These are phyloP conservation scores for Sesamia nonagrioides DNA, from an alignment of 1,140 invertebrate genomes.

Conservation along the genomic window DNA sequence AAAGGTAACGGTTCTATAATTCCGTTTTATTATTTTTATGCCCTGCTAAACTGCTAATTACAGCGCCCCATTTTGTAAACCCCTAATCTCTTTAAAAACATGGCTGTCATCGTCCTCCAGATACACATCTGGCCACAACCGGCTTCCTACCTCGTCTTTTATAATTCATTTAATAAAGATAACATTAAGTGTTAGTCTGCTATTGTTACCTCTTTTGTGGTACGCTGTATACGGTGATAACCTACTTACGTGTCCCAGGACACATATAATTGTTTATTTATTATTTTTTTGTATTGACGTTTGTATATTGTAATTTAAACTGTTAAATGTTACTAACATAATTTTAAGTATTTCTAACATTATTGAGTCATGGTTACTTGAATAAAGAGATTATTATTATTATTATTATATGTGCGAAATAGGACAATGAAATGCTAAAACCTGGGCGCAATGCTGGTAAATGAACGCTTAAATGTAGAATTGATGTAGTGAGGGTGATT, in stretches of 20 bases:
- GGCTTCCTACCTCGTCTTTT: neutral
- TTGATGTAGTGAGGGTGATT: neutral
- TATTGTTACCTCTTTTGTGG: conserved; percentile 30
- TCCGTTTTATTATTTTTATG: no score
- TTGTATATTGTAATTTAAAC: no score
- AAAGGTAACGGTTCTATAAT: no score
- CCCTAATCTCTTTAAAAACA: no score
- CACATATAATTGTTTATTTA: no score
- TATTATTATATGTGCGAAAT: conserved; percentile 20
- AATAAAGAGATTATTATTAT: no score
- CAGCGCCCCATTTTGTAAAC: neutral
- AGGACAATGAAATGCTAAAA: neutral
- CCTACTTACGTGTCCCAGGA: neutral
- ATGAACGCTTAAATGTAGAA: neutral
- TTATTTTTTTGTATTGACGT: no score
- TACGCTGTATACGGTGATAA: neutral
- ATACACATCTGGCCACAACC: conserved; percentile 15
- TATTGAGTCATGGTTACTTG: no score
- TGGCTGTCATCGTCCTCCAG: neutral
- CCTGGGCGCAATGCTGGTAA: neutral
- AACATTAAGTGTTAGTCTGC: conserved; percentile 1
- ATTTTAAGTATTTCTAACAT: no score
- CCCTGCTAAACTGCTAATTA: no score
- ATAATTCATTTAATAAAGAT: conserved; percentile 1
- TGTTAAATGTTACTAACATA: no score